A percentile compares a stretch with the other conserved stretches of the same genome.
phyloP scores from a whole-genome alignment of 2,797 vertebrate species.

The Paedocypris micromegethes region DNA sequence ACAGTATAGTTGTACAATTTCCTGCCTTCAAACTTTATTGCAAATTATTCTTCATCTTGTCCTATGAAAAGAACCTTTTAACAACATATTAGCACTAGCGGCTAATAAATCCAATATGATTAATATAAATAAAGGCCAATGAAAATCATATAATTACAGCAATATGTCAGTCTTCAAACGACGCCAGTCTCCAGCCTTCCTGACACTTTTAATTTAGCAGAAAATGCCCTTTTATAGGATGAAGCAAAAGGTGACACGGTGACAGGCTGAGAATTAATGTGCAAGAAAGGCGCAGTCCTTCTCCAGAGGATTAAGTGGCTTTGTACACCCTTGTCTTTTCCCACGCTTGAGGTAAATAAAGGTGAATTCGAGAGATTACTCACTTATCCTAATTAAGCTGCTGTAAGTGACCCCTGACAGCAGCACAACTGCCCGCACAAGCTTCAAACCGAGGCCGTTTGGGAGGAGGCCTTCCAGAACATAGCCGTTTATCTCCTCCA shows the following conservation, averaged over 20 bases:
- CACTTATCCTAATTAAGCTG: slow-evolving; percentile 44
- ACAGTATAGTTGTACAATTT: no score
- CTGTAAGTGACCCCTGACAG: slow-evolving; percentile 40
- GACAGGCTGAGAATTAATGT: slow-evolving; percentile 6
- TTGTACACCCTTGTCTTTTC: slow-evolving; percentile 40
- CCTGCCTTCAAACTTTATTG: no score
- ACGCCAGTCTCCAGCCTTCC: neutral
- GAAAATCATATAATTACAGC: neutral
- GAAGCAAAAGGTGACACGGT: slow-evolving; percentile 7
- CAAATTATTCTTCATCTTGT: no score
- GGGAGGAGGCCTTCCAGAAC: slow-evolving; percentile 39
- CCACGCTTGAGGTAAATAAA: slow-evolving; percentile 37
- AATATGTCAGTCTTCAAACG: neutral
- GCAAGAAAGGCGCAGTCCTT: slow-evolving; percentile 8
- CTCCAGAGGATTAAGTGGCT: slow-evolving; percentile 46
- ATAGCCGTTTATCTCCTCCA: slow-evolving; percentile 42
- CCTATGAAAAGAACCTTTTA: no score
- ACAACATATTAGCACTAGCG: no score
- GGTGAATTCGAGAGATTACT: slow-evolving; percentile 42
- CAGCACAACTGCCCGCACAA: slow-evolving; percentile 36
- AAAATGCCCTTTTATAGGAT: slow-evolving; percentile 12
- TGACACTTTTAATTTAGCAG: neutral
- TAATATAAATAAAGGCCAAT: no score
- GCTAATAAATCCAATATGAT: no score
- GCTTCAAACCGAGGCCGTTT: slow-evolving; percentile 46